phyloP scores from a whole-genome alignment of 2,888 invertebrate species.

The Urechis unicinctus region DNA sequence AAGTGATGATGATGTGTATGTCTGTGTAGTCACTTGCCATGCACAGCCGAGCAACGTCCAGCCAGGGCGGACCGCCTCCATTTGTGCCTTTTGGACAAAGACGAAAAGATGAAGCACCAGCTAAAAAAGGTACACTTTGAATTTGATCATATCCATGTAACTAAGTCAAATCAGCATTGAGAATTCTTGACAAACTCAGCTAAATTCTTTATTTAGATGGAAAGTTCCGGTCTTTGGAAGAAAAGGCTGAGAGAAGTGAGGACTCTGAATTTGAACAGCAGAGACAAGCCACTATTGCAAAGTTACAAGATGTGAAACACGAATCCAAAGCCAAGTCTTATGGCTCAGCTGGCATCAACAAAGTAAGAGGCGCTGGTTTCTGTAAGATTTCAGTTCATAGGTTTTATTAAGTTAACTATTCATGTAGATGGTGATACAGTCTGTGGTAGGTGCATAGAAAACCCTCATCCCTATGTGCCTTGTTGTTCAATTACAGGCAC shows the following conservation, averaged over 20 bases:
- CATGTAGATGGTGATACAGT: no score
- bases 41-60: conserved; percentile 51
- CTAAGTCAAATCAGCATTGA: no score
- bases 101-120: conserved; percentile 16
- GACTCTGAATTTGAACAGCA: conserved; percentile 81
- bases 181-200: no score
- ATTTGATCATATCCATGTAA: no score
- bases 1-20: not conserved
- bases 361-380: no score
- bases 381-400: not conserved
- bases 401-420: not conserved
- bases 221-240: conserved; percentile 41
- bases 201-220: no score
- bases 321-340: conserved; percentile 27
- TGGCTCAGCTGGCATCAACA: not conserved
- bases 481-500: not conserved
- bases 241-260: conserved; percentile 55
- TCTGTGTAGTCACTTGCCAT: conserved; percentile 33
- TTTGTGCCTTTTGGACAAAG: conserved; percentile 87
- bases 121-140: no score
- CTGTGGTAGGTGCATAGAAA: no score
- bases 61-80: conserved; percentile 75
- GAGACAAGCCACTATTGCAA: conserved; percentile 81
- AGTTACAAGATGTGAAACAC: conserved; percentile 63
- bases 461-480: no score